These are phyloP conservation scores for Drosophila micromelanica DNA, from an alignment of 1,140 invertebrate genomes.

Conservation along the genomic window DNA sequence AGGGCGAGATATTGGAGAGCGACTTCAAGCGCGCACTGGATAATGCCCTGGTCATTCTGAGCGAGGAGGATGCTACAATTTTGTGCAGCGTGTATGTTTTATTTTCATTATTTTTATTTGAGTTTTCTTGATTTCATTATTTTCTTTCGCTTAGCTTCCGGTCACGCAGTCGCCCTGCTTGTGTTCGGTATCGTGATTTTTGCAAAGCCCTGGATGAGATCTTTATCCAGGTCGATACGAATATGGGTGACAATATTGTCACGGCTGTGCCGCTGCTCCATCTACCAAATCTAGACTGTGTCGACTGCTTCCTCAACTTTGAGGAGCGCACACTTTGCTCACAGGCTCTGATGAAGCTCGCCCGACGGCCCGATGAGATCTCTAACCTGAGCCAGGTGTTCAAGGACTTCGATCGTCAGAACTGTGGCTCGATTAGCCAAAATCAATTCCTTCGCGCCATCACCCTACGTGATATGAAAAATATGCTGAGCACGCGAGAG, in stretches of 20 bases:
- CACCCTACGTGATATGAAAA: conserved; percentile 86
- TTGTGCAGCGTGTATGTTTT: conserved; percentile 59
- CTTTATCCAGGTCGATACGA: conserved; percentile 88
- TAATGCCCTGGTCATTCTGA: conserved; percentile 87
- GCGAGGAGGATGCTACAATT: conserved; percentile 54
- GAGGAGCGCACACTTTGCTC: conserved; percentile 87
- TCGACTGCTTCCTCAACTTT: conserved; percentile 88
- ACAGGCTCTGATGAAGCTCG: conserved; percentile 87
- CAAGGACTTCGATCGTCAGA: conserved; percentile 88
- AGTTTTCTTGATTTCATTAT: not conserved
- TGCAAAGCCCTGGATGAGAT: conserved; percentile 87
- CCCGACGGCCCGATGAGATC: conserved; percentile 87
- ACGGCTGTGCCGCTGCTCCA: conserved; percentile 88
- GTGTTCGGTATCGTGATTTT: conserved; percentile 88
- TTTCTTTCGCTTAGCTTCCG: conserved; percentile 85
- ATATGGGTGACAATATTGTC: conserved; percentile 84
- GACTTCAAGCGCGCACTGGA: conserved; percentile 88
- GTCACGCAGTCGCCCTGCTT: conserved; percentile 85
- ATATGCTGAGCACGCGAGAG: conserved; percentile 86
- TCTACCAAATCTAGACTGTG: conserved; percentile 86
- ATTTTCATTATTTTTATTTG: not conserved
- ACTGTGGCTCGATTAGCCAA: conserved; percentile 87
- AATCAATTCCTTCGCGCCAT: conserved; percentile 87
- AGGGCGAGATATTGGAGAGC: conserved; percentile 86
- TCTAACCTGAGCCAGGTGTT: conserved; percentile 85